These are phyloP conservation scores for Microlaimidae sp. DNA, from an alignment of 2,888 invertebrate genomes.

Conservation along the genomic window DNA sequence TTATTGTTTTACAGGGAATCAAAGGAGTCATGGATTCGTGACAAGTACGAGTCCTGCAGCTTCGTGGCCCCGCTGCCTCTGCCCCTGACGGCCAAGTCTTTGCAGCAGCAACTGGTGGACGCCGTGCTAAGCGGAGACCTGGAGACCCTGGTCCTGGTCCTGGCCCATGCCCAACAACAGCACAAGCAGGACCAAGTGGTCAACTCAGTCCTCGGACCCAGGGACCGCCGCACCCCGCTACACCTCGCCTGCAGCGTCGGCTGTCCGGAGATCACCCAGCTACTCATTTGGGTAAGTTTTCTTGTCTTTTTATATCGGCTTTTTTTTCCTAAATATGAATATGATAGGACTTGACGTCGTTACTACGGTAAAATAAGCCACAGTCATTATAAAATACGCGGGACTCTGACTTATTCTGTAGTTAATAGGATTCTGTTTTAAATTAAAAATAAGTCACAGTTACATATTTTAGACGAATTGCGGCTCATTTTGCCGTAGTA, in stretches of 20 bases:
- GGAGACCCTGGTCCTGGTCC: conserved; percentile 40
- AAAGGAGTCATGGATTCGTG: conserved; percentile 80
- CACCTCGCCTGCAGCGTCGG: conserved; percentile 55
- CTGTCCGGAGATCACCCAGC: conserved; percentile 51
- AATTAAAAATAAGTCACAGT: too few species aligned
- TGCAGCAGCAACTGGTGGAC: conserved; percentile 43
- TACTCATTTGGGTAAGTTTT: conserved; percentile 76
- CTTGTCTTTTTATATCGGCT: too few species aligned
- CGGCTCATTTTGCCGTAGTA: too few species aligned
- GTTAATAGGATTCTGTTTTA: too few species aligned
- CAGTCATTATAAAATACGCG: too few species aligned
- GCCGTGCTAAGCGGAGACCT: conserved; percentile 38
- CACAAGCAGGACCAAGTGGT: conserved; percentile 52
- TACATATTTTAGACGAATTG: not conserved
- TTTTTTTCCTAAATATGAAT: not conserved
- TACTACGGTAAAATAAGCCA: too few species aligned
- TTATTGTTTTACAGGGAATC: conserved; percentile 61
- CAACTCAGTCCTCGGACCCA: conserved; percentile 54
- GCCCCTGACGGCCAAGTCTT: not conserved
- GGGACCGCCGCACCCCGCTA: conserved; percentile 62
- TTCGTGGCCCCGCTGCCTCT: conserved; percentile 52
- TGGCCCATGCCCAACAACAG: too few species aligned
- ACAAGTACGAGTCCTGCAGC: conserved; percentile 80
- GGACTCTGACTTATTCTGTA: too few species aligned
- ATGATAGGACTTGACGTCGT: not conserved